phyloP scores from a whole-genome alignment of 2,888 invertebrate genomes.

The Heliothis peltigera region DNA sequence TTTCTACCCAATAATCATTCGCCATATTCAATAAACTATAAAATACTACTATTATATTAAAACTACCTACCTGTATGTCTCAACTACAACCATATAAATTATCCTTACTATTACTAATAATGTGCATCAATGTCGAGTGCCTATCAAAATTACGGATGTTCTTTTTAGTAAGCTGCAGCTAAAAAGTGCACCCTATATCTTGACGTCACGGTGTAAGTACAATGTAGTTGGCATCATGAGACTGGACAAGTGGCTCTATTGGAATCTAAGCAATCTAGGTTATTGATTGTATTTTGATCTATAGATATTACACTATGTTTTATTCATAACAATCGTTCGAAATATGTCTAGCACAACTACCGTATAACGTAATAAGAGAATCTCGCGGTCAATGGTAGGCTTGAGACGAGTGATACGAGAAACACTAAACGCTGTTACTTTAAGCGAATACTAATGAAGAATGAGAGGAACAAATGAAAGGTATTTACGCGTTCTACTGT shows the following conservation, averaged over 20 bases:
- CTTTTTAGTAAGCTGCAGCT: conserved; percentile 29
- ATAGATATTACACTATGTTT: conserved; percentile 44
- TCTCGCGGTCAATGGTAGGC: conserved; percentile 33
- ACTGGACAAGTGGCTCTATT: conserved; percentile 49
- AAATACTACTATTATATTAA: conserved; percentile 62
- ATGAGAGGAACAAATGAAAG: conserved; percentile 8
- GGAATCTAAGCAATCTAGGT: conserved; percentile 46
- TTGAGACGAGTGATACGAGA: conserved; percentile 33
- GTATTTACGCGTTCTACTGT: conserved; percentile 15
- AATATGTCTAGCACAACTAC: conserved; percentile 54
- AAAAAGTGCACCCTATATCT: conserved; percentile 32
- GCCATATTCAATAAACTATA: conserved; percentile 43
- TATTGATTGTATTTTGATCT: conserved; percentile 52
- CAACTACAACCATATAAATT: conserved; percentile 74
- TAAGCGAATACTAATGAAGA: conserved; percentile 35
- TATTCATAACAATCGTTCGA: conserved; percentile 40
- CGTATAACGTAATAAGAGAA: conserved; percentile 44
- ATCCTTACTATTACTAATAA: conserved; percentile 70
- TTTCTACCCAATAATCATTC: conserved; percentile 49
- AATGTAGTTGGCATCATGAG: conserved; percentile 74
- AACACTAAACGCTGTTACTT: conserved; percentile 36
- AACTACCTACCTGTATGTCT: conserved; percentile 71
- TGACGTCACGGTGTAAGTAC: conserved; percentile 33
- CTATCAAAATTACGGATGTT: conserved; percentile 32
- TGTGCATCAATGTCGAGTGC: conserved; percentile 65